These are phyloP conservation scores for Idaea aversata DNA, from an alignment of 2,888 invertebrate genomes.

Conservation along the genomic window DNA sequence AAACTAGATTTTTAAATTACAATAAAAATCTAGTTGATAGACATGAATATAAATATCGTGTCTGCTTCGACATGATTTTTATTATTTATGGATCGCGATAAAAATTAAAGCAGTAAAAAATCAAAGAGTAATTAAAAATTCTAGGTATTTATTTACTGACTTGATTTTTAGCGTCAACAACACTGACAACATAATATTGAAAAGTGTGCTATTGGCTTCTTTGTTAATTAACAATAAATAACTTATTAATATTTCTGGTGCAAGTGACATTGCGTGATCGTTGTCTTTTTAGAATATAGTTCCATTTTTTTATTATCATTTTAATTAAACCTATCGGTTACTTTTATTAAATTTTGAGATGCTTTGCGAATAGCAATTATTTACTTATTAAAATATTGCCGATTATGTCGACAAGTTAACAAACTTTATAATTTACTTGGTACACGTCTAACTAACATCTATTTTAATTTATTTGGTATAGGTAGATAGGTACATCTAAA, in stretches of 20 bases:
- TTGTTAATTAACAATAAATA: not conserved
- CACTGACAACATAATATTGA: not conserved
- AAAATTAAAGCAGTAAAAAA: too few species aligned
- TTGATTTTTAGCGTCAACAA: not conserved
- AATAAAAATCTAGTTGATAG: not conserved
- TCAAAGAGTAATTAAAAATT: too few species aligned
- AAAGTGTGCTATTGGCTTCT: not conserved
- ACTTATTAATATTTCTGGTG: not conserved
- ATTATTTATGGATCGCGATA: too few species aligned
- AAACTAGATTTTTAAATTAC: not conserved
- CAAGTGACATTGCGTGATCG: slow-evolving; percentile 22
- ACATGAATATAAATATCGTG: too few species aligned
- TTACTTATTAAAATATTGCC: not conserved
- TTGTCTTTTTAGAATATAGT: slow-evolving; percentile 24
- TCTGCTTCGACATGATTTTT: too few species aligned
- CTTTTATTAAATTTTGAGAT: not conserved
- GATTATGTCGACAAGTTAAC: not conserved
- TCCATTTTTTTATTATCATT: slow-evolving; percentile 7
- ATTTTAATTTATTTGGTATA: too few species aligned
- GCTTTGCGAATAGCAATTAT: not conserved
- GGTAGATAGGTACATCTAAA: too few species aligned
- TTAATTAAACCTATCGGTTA: not conserved
- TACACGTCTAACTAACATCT: not conserved
- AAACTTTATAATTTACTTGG: not conserved
- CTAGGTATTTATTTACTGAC: too few species aligned